phyloP scores from a whole-genome alignment of 2,113 vertebrate genomes.

The Xyrauchen texanus region DNA sequence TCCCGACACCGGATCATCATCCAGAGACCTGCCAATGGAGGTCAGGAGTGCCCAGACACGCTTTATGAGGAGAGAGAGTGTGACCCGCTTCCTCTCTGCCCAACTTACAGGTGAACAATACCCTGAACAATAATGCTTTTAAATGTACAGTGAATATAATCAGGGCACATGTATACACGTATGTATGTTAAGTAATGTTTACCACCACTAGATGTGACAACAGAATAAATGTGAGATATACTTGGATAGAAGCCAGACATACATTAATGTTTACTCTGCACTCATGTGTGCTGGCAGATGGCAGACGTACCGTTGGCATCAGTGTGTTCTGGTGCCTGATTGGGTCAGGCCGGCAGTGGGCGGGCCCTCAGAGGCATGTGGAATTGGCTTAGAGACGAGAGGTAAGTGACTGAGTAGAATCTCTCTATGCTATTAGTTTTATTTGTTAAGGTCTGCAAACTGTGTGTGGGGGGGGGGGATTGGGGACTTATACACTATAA shows the following conservation, averaged over 20 bases:
- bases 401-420: slow-evolving; percentile 69
- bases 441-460: too few species aligned
- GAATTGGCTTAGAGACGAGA: slow-evolving; percentile 79
- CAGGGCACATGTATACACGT: neutral
- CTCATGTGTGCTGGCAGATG: slow-evolving; percentile 69
- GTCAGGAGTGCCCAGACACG: slow-evolving; percentile 83
- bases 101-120: slow-evolving; percentile 72
- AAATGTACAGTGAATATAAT: neutral
- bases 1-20: slow-evolving; percentile 81
- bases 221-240: neutral
- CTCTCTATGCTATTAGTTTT: too few species aligned
- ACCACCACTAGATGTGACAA: neutral
- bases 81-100: slow-evolving; percentile 76
- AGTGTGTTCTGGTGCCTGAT: slow-evolving; percentile 79
- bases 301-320: slow-evolving; percentile 80
- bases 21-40: slow-evolving; percentile 76
- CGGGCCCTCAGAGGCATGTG: slow-evolving; percentile 73
- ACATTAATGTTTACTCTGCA: neutral
- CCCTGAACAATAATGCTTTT: neutral
- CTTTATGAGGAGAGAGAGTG: slow-evolving; percentile 86
- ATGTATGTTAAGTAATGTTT: neutral
- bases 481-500: too few species aligned
- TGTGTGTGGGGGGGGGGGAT: too few species aligned
- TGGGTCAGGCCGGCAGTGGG: slow-evolving; percentile 65
- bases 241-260: neutral